Evolutionary conservation across 1,140 invertebrate genomes (phyloP).

Genomic region (Macrosteles quadrilineatus): DNA sequence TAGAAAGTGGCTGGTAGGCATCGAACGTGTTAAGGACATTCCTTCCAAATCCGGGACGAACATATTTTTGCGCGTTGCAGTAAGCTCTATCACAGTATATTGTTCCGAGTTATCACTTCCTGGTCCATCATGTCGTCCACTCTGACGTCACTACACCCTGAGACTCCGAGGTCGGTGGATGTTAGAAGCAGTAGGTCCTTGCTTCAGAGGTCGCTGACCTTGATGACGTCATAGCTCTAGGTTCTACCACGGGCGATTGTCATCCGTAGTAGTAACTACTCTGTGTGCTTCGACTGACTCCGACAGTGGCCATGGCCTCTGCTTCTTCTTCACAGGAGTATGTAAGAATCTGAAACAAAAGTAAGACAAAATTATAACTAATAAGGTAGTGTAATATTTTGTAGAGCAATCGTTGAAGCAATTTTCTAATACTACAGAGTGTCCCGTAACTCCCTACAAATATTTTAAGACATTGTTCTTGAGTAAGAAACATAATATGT

Average conservation of each 20-base stretch:
- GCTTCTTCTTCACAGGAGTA: slow-evolving; percentile 49
- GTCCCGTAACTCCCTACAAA: neutral
- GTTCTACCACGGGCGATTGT: slow-evolving; percentile 48
- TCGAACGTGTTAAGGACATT: too few species aligned
- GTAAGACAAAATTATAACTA: neutral
- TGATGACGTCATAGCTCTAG: slow-evolving; percentile 47
- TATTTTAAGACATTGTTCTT: neutral
- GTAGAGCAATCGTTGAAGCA: neutral
- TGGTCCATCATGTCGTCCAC: too few species aligned
- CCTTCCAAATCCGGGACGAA: neutral
- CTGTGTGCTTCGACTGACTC: slow-evolving; percentile 45
- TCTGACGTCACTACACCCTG: too few species aligned
- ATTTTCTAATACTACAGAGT: neutral
- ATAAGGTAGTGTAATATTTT: neutral
- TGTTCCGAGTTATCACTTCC: too few species aligned
- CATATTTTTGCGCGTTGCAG: too few species aligned
- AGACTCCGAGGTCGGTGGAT: too few species aligned
- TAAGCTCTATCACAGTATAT: too few species aligned
- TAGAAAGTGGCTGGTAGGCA: too few species aligned
- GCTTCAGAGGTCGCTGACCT: neutral
- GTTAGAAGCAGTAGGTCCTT: too few species aligned
- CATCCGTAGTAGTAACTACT: slow-evolving; percentile 63
- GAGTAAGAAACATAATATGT: neutral
- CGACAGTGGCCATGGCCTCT: slow-evolving; percentile 51
- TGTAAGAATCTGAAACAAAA: slow-evolving; percentile 33